phyloP scores from a whole-genome alignment of 2,113 vertebrate species.

The Oncorhynchus mykiss region DNA sequence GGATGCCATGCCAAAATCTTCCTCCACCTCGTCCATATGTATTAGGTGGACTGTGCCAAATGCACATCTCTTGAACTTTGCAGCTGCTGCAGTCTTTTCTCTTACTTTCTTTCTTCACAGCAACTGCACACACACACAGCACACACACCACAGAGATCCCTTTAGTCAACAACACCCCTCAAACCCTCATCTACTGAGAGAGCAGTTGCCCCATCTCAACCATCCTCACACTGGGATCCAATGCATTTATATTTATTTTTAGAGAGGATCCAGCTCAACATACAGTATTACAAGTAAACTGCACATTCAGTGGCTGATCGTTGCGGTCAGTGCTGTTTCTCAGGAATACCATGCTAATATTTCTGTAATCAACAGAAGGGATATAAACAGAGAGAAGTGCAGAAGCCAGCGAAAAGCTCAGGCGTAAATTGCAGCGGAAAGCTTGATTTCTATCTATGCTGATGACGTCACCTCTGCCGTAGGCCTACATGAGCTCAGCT shows the following conservation, averaged over 20 bases:
- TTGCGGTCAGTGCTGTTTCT: background rate
- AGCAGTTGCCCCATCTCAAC: background rate
- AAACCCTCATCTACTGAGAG: background rate
- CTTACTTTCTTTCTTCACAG: constrained; percentile 5
- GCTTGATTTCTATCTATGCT: constrained; percentile 21
- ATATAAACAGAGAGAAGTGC: background rate
- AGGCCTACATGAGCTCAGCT: no score
- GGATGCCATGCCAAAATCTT: constrained; percentile 16
- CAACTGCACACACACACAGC: constrained; percentile 1
- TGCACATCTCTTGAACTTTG: background rate
- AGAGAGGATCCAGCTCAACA: background rate
- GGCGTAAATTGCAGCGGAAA: constrained; percentile 2
- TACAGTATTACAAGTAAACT: no score
- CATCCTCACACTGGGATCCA: background rate
- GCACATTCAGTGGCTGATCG: background rate
- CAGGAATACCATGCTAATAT: background rate
- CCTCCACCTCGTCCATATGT: constrained; percentile 12
- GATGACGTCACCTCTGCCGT: constrained; percentile 11
- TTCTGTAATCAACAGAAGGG: constrained; percentile 9
- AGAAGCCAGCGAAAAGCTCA: background rate
- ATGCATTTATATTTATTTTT: background rate
- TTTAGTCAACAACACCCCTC: background rate
- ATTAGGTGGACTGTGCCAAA: constrained; percentile 16
- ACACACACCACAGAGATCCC: background rate
- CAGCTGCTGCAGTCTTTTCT: constrained; percentile 10